Conservation (phyloP, 2,797 vertebrate genomes). For the Siniperca obscura region DNA sequence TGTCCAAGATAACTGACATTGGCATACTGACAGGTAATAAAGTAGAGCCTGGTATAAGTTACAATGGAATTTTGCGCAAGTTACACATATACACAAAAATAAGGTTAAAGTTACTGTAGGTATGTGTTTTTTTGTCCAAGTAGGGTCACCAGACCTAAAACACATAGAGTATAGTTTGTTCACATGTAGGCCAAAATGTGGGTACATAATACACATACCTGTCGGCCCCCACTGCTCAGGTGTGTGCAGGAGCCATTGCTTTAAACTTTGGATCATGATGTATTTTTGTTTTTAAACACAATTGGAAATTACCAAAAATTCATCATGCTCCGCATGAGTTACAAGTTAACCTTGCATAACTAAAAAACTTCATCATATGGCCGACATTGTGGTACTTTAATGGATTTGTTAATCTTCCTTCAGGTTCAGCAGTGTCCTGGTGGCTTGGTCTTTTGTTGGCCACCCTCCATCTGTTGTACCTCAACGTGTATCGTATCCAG, state of each 20-base stretch:
- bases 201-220: background rate
- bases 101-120: no score
- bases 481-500: constrained; percentile 72
- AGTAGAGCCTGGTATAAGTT: no score
- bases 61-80: background rate
- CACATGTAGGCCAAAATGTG: background rate
- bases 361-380: background rate
- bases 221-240: background rate
- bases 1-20: constrained; percentile 46
- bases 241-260: background rate
- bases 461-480: constrained; percentile 74
- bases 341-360: background rate
- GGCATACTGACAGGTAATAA: constrained; percentile 58
- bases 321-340: background rate
- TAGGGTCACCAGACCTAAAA: background rate
- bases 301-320: background rate
- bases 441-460: constrained; percentile 74
- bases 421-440: constrained; percentile 64
- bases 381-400: background rate
- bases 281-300: background rate
- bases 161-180: background rate
- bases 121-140: background rate
- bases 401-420: background rate
- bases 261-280: no score
- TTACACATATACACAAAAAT: background rate